Conservation (phyloP, 2,113 vertebrate genomes). For the Chascanopsetta lugubris region DNA sequence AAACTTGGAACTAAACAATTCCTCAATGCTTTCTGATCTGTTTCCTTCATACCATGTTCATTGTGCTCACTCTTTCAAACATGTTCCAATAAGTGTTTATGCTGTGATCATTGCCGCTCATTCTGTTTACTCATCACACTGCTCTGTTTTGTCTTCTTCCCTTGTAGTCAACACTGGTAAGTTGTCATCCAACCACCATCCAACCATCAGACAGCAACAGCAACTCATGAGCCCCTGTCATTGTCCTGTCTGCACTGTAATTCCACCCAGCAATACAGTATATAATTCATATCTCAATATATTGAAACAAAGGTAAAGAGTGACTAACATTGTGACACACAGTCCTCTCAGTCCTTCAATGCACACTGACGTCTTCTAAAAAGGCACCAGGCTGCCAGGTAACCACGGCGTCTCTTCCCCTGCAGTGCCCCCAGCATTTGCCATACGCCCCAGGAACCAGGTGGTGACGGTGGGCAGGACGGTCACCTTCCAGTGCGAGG, state of each 20-base stretch:
- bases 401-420: conserved; percentile 42
- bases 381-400: conserved; percentile 35
- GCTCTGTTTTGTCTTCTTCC: conserved; percentile 77
- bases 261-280: conserved; percentile 82
- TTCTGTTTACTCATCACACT: conserved; percentile 56
- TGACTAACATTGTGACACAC: conserved; percentile 1
- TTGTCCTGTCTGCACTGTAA: conserved; percentile 86
- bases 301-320: conserved; percentile 35
- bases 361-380: conserved; percentile 13
- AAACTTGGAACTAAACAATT: background rate
- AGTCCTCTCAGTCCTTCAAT: conserved; percentile 9
- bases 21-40: background rate
- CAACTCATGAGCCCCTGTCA: conserved; percentile 81
- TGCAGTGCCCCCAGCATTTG: conserved; percentile 92
- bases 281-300: conserved; percentile 80
- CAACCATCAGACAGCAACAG: conserved; percentile 84
- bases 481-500: conserved; percentile 93
- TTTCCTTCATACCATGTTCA: background rate
- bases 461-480: conserved; percentile 89
- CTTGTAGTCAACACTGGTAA: conserved; percentile 96
- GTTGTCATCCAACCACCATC: conserved; percentile 89
- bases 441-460: conserved; percentile 91
- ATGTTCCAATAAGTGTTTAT: conserved; percentile 10
- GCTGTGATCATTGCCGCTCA: conserved; percentile 23
- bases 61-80: conserved; percentile 6